These are phyloP conservation scores for Junonia oenone DNA, from an alignment of 2,888 invertebrate species.

Conservation along the genomic window DNA sequence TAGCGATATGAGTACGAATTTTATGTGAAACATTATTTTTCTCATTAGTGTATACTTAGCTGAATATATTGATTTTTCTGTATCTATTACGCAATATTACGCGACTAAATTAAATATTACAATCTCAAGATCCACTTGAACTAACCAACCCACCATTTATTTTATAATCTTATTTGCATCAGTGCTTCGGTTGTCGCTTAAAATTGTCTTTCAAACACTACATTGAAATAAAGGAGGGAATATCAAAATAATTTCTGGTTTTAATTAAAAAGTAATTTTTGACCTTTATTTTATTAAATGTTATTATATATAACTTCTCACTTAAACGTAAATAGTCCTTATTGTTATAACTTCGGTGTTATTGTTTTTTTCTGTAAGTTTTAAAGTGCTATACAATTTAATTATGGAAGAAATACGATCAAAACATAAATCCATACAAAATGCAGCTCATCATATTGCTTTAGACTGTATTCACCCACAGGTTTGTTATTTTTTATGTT, in stretches of 20 bases:
- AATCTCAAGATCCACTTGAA: background rate
- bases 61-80: slow-evolving; percentile 40
- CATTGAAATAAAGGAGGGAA: slow-evolving; percentile 24
- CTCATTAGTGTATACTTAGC: background rate
- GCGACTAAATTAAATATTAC: slow-evolving; percentile 18
- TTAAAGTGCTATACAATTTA: background rate
- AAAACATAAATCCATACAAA: slow-evolving; percentile 63
- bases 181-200: slow-evolving; percentile 8
- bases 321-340: background rate
- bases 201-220: slow-evolving; percentile 9
- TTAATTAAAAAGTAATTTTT: slow-evolving; percentile 5
- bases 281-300: background rate
- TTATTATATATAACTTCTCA: background rate
- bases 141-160: background rate
- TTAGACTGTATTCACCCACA: slow-evolving; percentile 67
- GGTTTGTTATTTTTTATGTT: slow-evolving; percentile 37
- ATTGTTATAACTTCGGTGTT: background rate
- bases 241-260: slow-evolving; percentile 26
- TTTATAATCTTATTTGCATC: background rate
- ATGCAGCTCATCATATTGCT: slow-evolving; percentile 65
- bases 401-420: slow-evolving; percentile 62
- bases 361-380: background rate
- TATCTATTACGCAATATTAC: slow-evolving; percentile 38
- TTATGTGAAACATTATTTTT: too few relatives aligned
- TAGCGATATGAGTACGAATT: too few relatives aligned